phyloP scores from a whole-genome alignment of 2,797 vertebrate species.

The Hipposideros larvatus region DNA sequence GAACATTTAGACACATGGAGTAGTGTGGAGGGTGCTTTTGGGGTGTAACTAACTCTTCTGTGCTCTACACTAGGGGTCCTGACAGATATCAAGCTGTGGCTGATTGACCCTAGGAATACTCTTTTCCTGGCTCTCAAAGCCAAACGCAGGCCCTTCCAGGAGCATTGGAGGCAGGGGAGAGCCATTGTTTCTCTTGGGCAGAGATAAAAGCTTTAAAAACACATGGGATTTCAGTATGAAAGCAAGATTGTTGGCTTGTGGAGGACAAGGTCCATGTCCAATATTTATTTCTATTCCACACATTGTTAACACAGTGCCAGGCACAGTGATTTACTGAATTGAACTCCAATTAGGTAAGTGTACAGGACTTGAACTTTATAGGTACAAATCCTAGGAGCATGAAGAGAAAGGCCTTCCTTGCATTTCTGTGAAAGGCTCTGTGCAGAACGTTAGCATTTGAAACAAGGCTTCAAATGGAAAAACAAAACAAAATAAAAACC shows the following conservation, averaged over 20 bases:
- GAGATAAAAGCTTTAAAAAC: conserved; percentile 47
- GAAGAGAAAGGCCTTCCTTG: not conserved
- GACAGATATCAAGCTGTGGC: not conserved
- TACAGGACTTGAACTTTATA: conserved; percentile 15
- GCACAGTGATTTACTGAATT: conserved; percentile 41
- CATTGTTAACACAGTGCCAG: not conserved
- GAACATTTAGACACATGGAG: not conserved
- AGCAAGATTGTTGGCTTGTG: conserved; percentile 21
- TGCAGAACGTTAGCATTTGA: not conserved
- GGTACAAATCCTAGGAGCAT: not conserved
- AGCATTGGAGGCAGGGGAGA: not conserved
- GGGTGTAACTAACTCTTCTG: not conserved
- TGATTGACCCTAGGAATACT: not conserved
- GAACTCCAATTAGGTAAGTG: not conserved
- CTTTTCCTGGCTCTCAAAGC: conserved; percentile 35
- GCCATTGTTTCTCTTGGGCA: not conserved
- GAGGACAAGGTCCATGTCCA: not conserved
- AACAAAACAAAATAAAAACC: not conserved
- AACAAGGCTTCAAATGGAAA: conserved; percentile 25
- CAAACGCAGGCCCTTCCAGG: not conserved
- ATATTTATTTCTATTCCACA: conserved; percentile 30
- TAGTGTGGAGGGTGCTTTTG: conserved; percentile 4
- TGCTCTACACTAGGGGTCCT: not conserved
- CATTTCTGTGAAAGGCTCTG: conserved; percentile 32
- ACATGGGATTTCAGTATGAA: not conserved